Evolutionary conservation across 1,140 invertebrate species (phyloP), one percentile per base, ranked within the genome.

Genomic region (Eubasilissa regina): DNA sequence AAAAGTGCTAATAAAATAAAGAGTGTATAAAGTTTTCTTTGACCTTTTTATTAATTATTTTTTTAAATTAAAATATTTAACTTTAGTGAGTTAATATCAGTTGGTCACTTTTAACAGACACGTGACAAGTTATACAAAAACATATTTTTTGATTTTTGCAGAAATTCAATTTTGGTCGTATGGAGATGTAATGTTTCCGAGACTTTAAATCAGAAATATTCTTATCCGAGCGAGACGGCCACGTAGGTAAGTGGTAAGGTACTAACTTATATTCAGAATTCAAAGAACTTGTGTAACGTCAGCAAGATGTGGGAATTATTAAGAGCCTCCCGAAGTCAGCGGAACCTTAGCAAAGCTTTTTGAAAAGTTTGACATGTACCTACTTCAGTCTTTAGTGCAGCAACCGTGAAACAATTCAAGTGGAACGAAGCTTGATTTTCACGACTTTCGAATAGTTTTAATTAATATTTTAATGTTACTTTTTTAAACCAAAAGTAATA

Each of bases 211-310:
- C 11, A 13, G 48, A 13, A 13, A 12, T 51, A 51, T 51, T 51
- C 48, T 12, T 51, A 15, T n/a, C 9, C 35, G 13, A 4, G 25
- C 19, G 13, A 66, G 62, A 66, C 62, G 35, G 19, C 62, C 35
- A n/a, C 35, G 13, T 13, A 25, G 35, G 43, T 75, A 60, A 75
- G 17, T 75, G 58, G 58, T 75, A n/a, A n/a, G n/a, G n/a, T 75
- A 75, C 25, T 0, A 73, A 60, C 72, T 73, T 35, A 75, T 75
- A 75, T 75, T 75, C 72, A 56, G 35, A 58, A 75, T 58, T 53
- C 47, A 19, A 12, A 35, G n/a, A 75, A 75, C 72, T 75, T 58
- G 43, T 17, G 6, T n/a, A 55, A 47, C 43, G 53, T 75, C 53
- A 75, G 21, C 53, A 21, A 75, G 51, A 73, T 48, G 51, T 53